These are phyloP conservation scores for Typhlomys cinereus DNA, from an alignment of 2,113 vertebrate species.

Conservation along the genomic window DNA sequence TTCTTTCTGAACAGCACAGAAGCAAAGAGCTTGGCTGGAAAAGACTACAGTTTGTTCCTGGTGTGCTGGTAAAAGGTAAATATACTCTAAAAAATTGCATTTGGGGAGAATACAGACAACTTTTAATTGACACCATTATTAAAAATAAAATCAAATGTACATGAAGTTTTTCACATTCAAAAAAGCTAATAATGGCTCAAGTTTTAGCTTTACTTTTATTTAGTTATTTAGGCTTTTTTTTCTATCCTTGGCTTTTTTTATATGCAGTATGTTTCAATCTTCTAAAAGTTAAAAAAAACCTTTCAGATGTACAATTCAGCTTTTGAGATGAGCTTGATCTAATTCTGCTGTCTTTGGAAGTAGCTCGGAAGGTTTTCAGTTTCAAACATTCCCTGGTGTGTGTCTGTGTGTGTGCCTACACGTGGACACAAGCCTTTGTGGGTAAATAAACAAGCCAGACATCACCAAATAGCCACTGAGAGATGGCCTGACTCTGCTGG, in stretches of 20 bases:
- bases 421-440: constrained; percentile 28
- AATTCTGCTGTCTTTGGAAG: not conserved
- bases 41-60: not conserved
- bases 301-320: not conserved
- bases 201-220: not conserved
- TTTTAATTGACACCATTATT: not conserved
- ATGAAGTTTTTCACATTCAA: not conserved
- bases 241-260: not conserved
- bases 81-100: not conserved
- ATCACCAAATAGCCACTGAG: constrained; percentile 46
- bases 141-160: not conserved
- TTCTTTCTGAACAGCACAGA: constrained; percentile 1
- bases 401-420: constrained; percentile 46
- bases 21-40: not conserved
- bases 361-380: constrained; percentile 50
- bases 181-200: not conserved
- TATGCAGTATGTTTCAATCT: not conserved
- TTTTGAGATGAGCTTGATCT: not conserved
- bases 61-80: not conserved
- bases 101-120: not conserved
- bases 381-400: constrained; percentile 40
- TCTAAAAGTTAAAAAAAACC: not conserved
- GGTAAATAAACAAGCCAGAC: constrained; percentile 43
- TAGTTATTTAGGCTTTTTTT: not conserved
- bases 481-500: constrained; percentile 69